Conservation (phyloP, 2,113 vertebrate genomes). For the Buteo buteo region DNA sequence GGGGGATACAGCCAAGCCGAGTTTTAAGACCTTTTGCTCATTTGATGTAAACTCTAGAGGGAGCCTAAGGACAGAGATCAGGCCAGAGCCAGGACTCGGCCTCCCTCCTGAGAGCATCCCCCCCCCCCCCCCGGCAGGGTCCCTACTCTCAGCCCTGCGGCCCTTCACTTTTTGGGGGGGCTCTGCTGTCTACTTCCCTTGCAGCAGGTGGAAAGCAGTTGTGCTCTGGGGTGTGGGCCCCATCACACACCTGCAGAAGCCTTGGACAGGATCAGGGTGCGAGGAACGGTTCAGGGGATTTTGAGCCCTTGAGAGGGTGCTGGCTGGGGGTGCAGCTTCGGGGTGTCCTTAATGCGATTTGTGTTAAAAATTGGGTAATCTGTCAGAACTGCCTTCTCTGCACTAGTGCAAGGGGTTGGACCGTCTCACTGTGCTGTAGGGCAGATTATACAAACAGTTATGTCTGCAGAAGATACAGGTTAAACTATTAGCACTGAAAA, state of each 20-base stretch:
- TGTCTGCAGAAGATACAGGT: not conserved
- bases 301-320: not conserved
- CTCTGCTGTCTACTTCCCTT: not conserved
- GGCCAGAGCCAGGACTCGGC: not conserved
- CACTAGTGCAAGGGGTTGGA: not conserved
- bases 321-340: not conserved
- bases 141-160: not conserved
- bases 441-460: not conserved
- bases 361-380: not conserved
- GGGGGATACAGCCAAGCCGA: not conserved
- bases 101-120: not conserved
- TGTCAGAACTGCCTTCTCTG: not conserved
- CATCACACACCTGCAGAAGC: not conserved
- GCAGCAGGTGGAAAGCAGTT: not conserved
- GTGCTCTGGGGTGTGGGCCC: not conserved
- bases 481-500: not conserved
- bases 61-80: slow-evolving; percentile 51
- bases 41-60: slow-evolving; percentile 56
- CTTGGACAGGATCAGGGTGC: not conserved
- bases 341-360: not conserved
- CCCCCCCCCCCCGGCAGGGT: not conserved
- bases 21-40: not conserved
- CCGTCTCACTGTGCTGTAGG: rapidly evolving
- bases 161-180: no score
- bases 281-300: rapidly evolving